Evolutionary conservation across 2,888 invertebrate species (phyloP), one percentile per base, ranked within the genome.

Genomic region (Poecilus cupreus): DNA sequence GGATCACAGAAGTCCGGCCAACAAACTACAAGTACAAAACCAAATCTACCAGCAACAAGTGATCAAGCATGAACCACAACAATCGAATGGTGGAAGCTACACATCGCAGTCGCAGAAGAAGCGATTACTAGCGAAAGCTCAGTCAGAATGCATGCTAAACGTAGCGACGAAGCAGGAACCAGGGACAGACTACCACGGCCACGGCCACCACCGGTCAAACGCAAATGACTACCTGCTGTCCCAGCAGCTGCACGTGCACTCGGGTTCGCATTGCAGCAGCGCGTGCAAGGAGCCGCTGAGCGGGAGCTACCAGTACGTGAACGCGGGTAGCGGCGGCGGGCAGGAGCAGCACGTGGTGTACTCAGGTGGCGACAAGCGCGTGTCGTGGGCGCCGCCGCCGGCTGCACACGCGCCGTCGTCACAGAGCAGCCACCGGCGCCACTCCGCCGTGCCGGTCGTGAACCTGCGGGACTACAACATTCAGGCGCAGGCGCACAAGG

Each of bases 41-140:
- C 84, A 84, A 11, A 83, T 64, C 26, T 82, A 80, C 11, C 83
- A 84, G 49, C 82, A 86, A 76, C 87, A 87, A 77, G 86, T 88
- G 76, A 91, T 92, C 80, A 92, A 92, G 83, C 91, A 91, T 83
- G 92, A 92, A 85, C 92, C 92, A 3, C 90, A 90, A 8, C 90
- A 89, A 20, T 83, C 77, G n/a, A 82, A 26, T 86, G 86, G 39
- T 84, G 89, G 4, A 87, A 85, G 39, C 5, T 88, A 88, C 60
- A 90, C 93, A 83, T 94, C 94, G 8, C 95, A 95, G 88, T 95
- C 96, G 76, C 96, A 97, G 90, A 97, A 97, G 92, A 97, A 97
- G 88, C 92, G 97, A 26, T 90, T 97, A 77, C 89, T 97, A 83
- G 96, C 96, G 77, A 96, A 97, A 90, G 96, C 96, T 79, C 96